Evolutionary conservation across 2,797 vertebrate species (phyloP).

Genomic region (Crenichthys baileyi): DNA sequence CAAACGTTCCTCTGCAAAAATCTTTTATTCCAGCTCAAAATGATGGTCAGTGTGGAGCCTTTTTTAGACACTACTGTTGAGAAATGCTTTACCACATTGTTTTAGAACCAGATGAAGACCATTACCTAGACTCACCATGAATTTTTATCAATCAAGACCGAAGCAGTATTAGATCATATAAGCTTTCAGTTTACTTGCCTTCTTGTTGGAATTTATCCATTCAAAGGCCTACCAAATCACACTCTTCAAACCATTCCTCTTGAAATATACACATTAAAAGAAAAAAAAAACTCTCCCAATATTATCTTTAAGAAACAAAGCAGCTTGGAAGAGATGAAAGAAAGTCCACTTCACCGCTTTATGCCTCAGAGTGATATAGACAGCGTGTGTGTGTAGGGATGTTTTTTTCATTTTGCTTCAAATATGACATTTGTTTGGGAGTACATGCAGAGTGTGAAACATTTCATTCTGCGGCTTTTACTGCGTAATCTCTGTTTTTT

Average conservation of each 20-base stretch:
- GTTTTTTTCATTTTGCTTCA: neutral
- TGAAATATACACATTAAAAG: constrained; percentile 33
- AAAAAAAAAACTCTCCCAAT: constrained; percentile 13
- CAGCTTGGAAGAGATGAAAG: constrained; percentile 14
- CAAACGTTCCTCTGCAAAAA: neutral
- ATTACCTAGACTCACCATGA: constrained; percentile 5
- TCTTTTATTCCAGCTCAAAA: neutral
- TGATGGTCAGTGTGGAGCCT: neutral
- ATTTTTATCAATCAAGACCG: constrained; percentile 25
- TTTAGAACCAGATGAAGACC: constrained; percentile 4
- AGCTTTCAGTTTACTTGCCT: constrained; percentile 10
- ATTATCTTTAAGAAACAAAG: constrained; percentile 20
- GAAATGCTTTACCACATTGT: neutral
- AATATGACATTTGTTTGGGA: constrained; percentile 13
- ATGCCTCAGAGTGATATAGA: constrained; percentile 16
- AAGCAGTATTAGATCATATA: constrained; percentile 23
- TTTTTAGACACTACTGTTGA: neutral
- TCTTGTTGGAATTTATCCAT: constrained; percentile 19
- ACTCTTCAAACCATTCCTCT: constrained; percentile 24
- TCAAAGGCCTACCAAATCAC: constrained; percentile 31
- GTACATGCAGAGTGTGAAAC: constrained; percentile 19
- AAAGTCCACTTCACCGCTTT: constrained; percentile 17
- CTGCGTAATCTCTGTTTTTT: constrained; percentile 6
- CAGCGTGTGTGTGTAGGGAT: neutral
- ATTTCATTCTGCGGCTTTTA: neutral